Conservation (phyloP, 2,113 vertebrate species). For the Capricornis sumatraensis region DNA sequence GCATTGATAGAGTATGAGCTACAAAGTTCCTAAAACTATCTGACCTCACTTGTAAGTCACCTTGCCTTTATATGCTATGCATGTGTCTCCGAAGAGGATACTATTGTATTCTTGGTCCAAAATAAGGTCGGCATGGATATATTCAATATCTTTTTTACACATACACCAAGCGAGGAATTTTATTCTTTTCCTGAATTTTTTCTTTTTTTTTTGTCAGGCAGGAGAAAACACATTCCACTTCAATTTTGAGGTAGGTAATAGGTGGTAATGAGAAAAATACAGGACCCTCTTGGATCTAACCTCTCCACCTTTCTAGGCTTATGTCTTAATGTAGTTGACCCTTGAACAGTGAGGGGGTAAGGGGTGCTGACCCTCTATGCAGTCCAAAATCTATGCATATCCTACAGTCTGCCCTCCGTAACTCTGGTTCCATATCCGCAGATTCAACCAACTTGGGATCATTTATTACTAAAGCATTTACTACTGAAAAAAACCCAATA, state of each 20-base stretch:
- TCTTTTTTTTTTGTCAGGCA: neutral
- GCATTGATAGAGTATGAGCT: neutral
- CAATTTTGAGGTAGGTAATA: slow-evolving; percentile 42
- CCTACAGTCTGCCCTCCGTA: neutral
- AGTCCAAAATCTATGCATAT: neutral
- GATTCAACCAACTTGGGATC: neutral
- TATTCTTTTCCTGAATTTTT: neutral
- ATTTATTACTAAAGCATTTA: neutral
- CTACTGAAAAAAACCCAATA: neutral
- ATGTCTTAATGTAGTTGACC: neutral
- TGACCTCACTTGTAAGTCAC: neutral
- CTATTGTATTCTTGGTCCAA: neutral
- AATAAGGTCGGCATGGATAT: neutral
- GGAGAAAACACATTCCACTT: neutral
- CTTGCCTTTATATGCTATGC: neutral
- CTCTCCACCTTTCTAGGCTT: neutral
- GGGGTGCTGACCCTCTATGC: neutral
- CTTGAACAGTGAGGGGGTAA: neutral
- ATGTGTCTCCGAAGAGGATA: neutral
- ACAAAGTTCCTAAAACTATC: neutral
- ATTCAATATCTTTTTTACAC: neutral
- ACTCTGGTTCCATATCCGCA: neutral
- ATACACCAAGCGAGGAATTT: neutral
- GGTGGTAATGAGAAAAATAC: neutral
- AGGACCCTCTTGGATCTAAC: neutral